Base-by-base conservation (phyloP, 1,140 invertebrate species). In the Tigriopus japonicus region DNA sequence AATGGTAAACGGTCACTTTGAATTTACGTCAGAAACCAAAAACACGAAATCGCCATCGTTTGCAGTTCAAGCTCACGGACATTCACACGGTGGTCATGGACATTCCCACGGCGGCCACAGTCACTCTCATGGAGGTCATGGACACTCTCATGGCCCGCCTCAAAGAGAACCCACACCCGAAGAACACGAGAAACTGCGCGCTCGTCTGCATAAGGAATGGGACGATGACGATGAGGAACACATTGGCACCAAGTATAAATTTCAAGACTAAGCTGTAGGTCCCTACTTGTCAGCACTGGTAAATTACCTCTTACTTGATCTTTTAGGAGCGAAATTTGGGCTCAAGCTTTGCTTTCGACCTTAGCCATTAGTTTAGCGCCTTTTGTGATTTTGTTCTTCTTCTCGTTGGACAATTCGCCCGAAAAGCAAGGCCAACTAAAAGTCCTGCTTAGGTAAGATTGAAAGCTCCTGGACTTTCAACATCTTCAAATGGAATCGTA, bases 301-400 rank as follows among this genome's bases (percentile, higher is more conserved):
- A 56, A 35, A 35, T 5, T 35, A 9, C 3, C 9, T 35, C 9
- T 35, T 35, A 9, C n/a, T n/a, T n/a, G 28, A 59, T 62, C n/a
- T 60, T 21, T 66, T 53, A 55, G 60, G 60, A 6, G 43, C 68
- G 21, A 77, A 59, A 73, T 90, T 42, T 87, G 88, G 78, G 62
- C 85, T n/a, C 78, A 85, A 71, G 87, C 89, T 2, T 78, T 92
- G 67, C 79, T 80, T 10, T 89, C 92, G 1, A 98, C 94, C 0
- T 67, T 94, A 10, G 74, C 94, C 42, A 96, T 98, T 66, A 96
- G 91, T 71, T 78, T 86, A 52, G 89, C 89, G 13, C 95, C 95
- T 1, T 92, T 93, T 69, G 74, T 97, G 17, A 85, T 98, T 62
- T 76, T 99, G 1, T 87, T 94, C 67, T 81, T 94, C 59, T 88